Conservation (phyloP, 23 tunicate species). For the Trididemnum nubilum region DNA sequence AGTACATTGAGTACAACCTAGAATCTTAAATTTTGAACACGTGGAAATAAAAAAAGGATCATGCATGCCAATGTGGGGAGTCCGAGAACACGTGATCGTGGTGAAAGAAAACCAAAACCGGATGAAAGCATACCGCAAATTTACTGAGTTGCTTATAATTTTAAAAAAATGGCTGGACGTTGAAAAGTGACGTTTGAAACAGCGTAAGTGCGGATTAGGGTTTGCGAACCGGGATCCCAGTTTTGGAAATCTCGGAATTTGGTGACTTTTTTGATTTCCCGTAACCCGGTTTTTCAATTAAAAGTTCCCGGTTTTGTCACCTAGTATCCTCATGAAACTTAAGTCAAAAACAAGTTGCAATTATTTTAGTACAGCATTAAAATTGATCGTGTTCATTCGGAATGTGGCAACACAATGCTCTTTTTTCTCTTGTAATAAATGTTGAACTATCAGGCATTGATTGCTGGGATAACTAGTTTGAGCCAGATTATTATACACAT, state of each 20-base stretch:
- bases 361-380: slow-evolving; percentile 12
- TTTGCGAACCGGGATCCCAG: slow-evolving; percentile 41
- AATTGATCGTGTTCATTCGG: slow-evolving; percentile 10
- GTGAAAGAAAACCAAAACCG: too few relatives aligned
- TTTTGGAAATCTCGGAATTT: slow-evolving; percentile 17
- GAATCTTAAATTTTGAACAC: too few relatives aligned
- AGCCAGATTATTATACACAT: slow-evolving; percentile 13
- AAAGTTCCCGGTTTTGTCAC: slow-evolving; percentile 26
- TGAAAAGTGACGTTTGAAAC: neutral
- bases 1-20: too few relatives aligned
- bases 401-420: slow-evolving; percentile 25
- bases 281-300: slow-evolving; percentile 19
- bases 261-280: slow-evolving; percentile 19
- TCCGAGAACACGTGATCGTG: too few relatives aligned
- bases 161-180: neutral
- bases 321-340: slow-evolving; percentile 16
- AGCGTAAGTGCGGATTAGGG: slow-evolving; percentile 23
- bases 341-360: slow-evolving; percentile 10
- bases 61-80: too few relatives aligned
- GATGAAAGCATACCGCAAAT: too few relatives aligned
- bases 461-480: slow-evolving; percentile 14
- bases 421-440: neutral
- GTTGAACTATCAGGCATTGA: slow-evolving; percentile 23
- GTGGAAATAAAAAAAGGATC: too few relatives aligned
- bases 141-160: too few relatives aligned